phyloP scores from a whole-genome alignment of 2,113 vertebrate species.

The Tychaedon coryphoeus region DNA sequence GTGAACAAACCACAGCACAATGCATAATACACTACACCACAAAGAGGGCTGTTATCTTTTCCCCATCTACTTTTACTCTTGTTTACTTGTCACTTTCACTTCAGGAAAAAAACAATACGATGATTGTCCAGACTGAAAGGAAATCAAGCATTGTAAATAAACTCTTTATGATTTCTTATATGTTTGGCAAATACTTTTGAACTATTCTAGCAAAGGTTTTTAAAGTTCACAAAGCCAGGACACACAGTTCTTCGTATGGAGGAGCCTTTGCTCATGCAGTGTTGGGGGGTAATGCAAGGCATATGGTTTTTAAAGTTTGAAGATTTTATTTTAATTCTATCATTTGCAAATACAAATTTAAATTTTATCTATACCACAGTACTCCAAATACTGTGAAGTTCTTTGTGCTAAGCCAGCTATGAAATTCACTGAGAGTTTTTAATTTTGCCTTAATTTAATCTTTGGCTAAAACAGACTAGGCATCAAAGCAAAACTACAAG shows the following conservation, averaged over 20 bases:
- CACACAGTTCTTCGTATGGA: fast-evolving
- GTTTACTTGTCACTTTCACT: not conserved
- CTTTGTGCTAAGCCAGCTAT: not conserved
- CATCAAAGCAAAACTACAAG: not conserved
- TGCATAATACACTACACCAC: not conserved
- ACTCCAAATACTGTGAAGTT: not conserved
- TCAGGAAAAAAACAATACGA: not conserved
- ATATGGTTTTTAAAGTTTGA: not conserved
- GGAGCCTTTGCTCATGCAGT: not conserved
- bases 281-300: not conserved
- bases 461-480: not conserved
- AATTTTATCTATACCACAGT: not conserved
- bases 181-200: not conserved
- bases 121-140: not conserved
- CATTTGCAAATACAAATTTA: not conserved
- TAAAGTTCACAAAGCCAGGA: not conserved
- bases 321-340: not conserved
- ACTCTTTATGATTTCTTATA: not conserved
- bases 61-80: not conserved
- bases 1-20: not conserved
- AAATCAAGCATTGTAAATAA: not conserved
- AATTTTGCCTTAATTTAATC: not conserved
- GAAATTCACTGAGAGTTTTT: not conserved
- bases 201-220: not conserved
- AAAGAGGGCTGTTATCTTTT: not conserved